These are phyloP conservation scores for Beroe ovata DNA, from an alignment of 37 sponge, comb jelly and placozoan species.

Conservation along the genomic window DNA sequence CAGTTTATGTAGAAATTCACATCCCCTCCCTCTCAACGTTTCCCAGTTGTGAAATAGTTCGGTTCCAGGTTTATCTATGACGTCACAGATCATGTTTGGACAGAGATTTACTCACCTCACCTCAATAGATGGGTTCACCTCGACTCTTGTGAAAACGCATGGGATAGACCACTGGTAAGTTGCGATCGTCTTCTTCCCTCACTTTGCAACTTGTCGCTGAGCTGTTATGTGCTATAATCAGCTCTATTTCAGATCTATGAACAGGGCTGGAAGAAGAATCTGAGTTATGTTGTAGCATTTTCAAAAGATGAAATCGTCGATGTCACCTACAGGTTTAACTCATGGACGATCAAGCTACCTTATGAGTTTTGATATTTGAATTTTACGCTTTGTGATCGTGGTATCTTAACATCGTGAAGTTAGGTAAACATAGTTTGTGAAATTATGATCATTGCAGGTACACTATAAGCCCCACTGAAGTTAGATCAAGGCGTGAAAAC, in stretches of 20 bases:
- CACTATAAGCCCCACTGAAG: constrained; percentile 65
- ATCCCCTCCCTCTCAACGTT: no score
- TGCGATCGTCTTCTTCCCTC: no score
- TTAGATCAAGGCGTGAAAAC: constrained; percentile 17
- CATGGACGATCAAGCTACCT: neutral
- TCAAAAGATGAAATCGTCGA: constrained; percentile 68
- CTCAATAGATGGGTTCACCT: constrained; percentile 70
- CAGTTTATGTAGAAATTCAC: no score
- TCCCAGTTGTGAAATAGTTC: no score
- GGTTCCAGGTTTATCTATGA: constrained; percentile 34
- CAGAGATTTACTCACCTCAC: constrained; percentile 68
- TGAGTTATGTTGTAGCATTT: constrained; percentile 67
- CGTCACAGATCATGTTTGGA: constrained; percentile 72
- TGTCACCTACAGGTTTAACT: constrained; percentile 70
- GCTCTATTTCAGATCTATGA: constrained; percentile 69
- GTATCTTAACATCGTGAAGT: no score
- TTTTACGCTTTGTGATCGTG: no score
- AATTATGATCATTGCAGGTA: constrained; percentile 52
- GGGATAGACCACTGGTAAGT: constrained; percentile 69
- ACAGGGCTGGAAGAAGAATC: constrained; percentile 68
- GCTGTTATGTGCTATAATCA: no score
- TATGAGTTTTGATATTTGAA: constrained; percentile 8
- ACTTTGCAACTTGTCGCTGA: no score
- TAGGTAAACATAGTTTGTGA: no score
- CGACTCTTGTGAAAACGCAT: constrained; percentile 70